A percentile compares a stretch with the other conserved stretches of the same genome.
These are phyloP conservation scores for Amblyraja radiata DNA, from an alignment of 2,797 vertebrate species.

Conservation along the genomic window DNA sequence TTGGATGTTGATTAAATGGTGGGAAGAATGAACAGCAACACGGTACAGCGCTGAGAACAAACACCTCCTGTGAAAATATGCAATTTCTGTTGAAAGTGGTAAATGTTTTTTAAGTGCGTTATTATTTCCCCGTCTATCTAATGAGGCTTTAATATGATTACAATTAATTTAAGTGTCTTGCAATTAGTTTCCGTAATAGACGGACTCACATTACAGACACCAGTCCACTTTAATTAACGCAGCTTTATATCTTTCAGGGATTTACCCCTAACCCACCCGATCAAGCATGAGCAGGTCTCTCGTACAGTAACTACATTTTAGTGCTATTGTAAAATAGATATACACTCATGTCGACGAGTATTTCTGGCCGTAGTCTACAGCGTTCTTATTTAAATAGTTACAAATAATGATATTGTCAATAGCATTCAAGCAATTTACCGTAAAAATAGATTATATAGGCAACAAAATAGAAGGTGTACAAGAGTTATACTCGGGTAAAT, in stretches of 20 bases:
- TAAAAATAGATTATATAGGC: neutral
- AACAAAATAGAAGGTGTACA: neutral
- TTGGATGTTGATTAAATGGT: constrained; percentile 34
- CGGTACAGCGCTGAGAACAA: neutral
- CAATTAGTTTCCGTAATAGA: constrained; percentile 56
- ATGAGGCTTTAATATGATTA: constrained; percentile 51
- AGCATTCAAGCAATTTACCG: neutral
- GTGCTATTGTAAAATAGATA: neutral
- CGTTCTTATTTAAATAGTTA: neutral
- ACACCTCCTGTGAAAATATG: neutral
- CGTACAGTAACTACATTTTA: neutral
- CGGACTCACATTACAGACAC: constrained; percentile 43
- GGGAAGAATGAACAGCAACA: neutral
- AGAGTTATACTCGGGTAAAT: neutral
- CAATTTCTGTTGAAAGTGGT: constrained; percentile 17
- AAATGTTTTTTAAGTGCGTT: constrained; percentile 18
- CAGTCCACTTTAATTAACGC: constrained; percentile 51
- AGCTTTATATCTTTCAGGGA: constrained; percentile 51
- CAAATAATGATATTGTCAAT: neutral
- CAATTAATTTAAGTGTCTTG: constrained; percentile 60
- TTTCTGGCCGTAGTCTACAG: neutral
- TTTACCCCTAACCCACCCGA: constrained; percentile 35
- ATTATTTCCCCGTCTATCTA: constrained; percentile 40
- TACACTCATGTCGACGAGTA: neutral
- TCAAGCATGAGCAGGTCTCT: neutral